A percentile compares a stretch with the other conserved stretches of the same genome.
phyloP scores from a whole-genome alignment of 2,797 vertebrate species.

The Melanotaenia parkinsoni region DNA sequence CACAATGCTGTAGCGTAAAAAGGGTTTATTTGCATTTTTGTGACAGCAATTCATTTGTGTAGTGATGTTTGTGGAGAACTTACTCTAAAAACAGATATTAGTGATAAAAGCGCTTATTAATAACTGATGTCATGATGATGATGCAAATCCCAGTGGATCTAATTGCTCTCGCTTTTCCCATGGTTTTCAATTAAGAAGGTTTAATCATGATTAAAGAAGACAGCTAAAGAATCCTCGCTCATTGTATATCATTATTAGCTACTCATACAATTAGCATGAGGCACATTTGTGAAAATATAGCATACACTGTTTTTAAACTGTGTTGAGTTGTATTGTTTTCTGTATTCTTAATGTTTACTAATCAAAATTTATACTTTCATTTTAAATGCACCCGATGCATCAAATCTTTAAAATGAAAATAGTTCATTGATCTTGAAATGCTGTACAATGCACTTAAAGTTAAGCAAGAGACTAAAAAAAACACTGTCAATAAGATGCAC shows the following conservation, averaged over 20 bases:
- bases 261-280: neutral
- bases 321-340: neutral
- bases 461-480: conserved; percentile 36
- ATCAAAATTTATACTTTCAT: conserved; percentile 6
- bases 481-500: conserved; percentile 54
- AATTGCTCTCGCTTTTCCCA: neutral
- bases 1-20: conserved; percentile 29
- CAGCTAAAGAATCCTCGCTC: neutral
- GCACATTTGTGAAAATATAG: neutral
- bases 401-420: conserved; percentile 27
- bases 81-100: conserved; percentile 7
- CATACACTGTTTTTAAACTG: neutral
- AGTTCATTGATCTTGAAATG: conserved; percentile 25
- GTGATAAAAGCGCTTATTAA: conserved; percentile 18
- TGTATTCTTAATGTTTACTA: neutral
- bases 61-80: conserved; percentile 19
- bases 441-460: conserved; percentile 40
- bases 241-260: conserved; percentile 5
- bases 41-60: conserved; percentile 9
- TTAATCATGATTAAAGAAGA: conserved; percentile 16
- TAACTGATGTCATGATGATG: neutral
- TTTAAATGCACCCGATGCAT: conserved; percentile 11
- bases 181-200: conserved; percentile 15
- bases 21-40: conserved; percentile 36
- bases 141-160: neutral